Evolutionary conservation across 2,797 vertebrate species (phyloP), one percentile per base, ranked within the genome.

Genomic region (Iguana delicatissima): DNA sequence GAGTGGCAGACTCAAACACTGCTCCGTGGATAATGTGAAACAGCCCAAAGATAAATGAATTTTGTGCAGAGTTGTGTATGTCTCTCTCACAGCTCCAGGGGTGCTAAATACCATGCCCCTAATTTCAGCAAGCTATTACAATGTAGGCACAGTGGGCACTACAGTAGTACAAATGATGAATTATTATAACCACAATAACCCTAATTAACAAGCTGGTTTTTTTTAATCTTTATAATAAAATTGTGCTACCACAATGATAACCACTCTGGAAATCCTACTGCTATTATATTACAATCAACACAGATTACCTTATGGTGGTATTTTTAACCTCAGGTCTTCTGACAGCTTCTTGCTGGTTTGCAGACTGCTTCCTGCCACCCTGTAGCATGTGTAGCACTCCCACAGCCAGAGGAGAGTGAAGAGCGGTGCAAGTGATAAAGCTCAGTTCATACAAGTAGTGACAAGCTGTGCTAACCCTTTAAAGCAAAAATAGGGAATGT

Each of bases 201-300:
- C 86, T 88, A 85, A 91, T 88, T 85, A 88, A 89, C 83, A 89
- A 76, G 82, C 85, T 82, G 57, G 59, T 79, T 14, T 87, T 80
- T 89, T 80, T 79, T 79, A 76, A 79, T 79, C 42, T 86, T 87
- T 92, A 52, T 89, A 92, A 89, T 92, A 83, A 83, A 91, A 89
- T 89, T 32, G 86, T 83, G 72, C 84, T 89, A 80, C 80, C 80
- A 86, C 84, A 92, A 87, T 84, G 84, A 84, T 84, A 89, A 72
- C 73, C n/a, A 24, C 29, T 84, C 35, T 80, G 80, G 88, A 86
- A 92, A 72, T 89, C n/a, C 82, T 69, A 76, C 73, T 87, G 73
- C 76, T 84, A 72, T 62, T 89, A 67, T 86, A 72, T 86, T 89
- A 86, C 46, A 38, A 89, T 79, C 62, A 89, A 79, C 38, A 80